Percentiles rank a stretch among this genome's conserved stretches.
Evolutionary conservation across 1,140 invertebrate genomes (phyloP).

Genomic region (Drosophila mauritiana): DNA sequence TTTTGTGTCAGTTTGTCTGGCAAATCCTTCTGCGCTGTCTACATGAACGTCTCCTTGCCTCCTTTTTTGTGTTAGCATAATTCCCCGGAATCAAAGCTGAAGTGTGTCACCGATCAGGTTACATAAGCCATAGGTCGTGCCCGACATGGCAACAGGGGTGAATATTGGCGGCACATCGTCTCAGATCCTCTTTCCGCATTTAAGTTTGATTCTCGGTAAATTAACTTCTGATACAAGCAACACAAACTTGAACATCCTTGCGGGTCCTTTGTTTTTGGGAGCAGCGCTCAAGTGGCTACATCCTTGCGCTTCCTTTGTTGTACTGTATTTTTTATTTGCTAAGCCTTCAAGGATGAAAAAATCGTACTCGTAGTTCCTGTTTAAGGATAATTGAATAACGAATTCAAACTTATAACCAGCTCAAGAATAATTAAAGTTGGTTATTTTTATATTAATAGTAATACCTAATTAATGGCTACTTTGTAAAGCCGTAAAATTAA

Average conservation of each 20-base stretch:
- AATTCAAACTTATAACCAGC: too few species aligned
- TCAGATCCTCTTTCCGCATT: slow-evolving; percentile 73
- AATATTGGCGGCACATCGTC: slow-evolving; percentile 32
- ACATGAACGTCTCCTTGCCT: slow-evolving; percentile 20
- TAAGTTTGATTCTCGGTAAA: slow-evolving; percentile 83
- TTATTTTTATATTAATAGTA: too few species aligned
- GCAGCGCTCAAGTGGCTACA: slow-evolving; percentile 58
- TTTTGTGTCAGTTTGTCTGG: slow-evolving; percentile 80
- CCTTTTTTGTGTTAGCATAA: slow-evolving; percentile 54
- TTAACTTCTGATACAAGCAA: slow-evolving; percentile 74
- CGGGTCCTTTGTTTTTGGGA: slow-evolving; percentile 58
- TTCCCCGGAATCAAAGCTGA: slow-evolving; percentile 80
- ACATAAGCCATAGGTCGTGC: slow-evolving; percentile 47
- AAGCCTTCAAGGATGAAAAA: too few species aligned
- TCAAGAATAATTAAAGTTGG: too few species aligned
- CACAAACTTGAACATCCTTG: slow-evolving; percentile 37
- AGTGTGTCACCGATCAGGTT: slow-evolving; percentile 80
- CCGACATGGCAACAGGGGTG: slow-evolving; percentile 4
- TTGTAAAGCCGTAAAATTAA: too few species aligned
- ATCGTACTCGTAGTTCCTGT: too few species aligned
- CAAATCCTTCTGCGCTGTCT: slow-evolving; percentile 69
- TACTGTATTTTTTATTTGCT: background rate
- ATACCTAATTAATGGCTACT: too few species aligned
- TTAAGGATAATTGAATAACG: too few species aligned
- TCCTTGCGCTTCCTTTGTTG: slow-evolving; percentile 52